A percentile compares a stretch with the other conserved stretches of the same genome.
Evolutionary conservation across 1,140 invertebrate species (phyloP).

Genomic region (Zaprionus taronus): DNA sequence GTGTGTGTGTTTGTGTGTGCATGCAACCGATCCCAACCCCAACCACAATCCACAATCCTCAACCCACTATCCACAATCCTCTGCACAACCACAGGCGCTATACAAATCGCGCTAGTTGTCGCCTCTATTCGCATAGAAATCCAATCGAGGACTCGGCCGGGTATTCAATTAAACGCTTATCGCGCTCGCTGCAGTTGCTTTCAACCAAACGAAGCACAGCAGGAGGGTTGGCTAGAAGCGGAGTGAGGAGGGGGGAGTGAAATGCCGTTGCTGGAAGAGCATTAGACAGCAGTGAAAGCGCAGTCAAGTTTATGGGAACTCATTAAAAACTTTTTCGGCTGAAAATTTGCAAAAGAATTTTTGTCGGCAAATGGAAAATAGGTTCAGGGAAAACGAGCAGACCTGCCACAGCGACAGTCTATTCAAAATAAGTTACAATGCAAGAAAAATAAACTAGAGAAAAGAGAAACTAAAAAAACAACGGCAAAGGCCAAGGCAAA

Average conservation of each 20-base stretch:
- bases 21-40: not conserved
- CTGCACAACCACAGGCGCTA: conserved; percentile 1
- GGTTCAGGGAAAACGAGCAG: conserved; percentile 1
- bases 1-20: not conserved
- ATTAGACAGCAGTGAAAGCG: conserved; percentile 39
- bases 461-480: conserved; percentile 5
- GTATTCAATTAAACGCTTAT: conserved; percentile 80
- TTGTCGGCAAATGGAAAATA: conserved; percentile 24
- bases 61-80: not conserved
- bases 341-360: conserved; percentile 55
- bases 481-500: conserved; percentile 13
- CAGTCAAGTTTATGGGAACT: conserved; percentile 76
- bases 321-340: conserved; percentile 74
- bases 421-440: conserved; percentile 34
- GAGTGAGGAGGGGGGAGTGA: too few relatives aligned
- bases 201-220: conserved; percentile 17
- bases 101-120: conserved; percentile 32
- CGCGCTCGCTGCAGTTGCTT: conserved; percentile 57
- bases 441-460: conserved; percentile 10
- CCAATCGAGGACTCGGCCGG: conserved; percentile 51
- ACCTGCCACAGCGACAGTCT: not conserved
- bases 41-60: not conserved
- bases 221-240: too few relatives aligned
- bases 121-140: conserved; percentile 56
- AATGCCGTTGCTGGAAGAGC: not conserved